phyloP scores from a whole-genome alignment of 2,888 invertebrate genomes.

The Drosophila affinis region DNA sequence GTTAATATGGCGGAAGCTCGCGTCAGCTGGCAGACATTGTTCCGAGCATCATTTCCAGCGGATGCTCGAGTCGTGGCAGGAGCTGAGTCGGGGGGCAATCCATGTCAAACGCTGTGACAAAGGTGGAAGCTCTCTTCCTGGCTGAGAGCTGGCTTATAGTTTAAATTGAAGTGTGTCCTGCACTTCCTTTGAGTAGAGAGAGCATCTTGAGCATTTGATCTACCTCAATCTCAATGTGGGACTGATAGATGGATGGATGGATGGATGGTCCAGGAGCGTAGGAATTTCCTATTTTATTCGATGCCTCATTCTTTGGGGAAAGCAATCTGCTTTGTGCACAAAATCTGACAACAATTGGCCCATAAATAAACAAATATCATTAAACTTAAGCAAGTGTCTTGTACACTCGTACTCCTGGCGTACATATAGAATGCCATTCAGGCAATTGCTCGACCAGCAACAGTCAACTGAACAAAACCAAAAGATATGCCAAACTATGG shows the following conservation, averaged over 20 bases:
- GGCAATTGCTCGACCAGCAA: conserved; percentile 65
- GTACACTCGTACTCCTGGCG: conserved; percentile 1
- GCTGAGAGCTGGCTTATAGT: conserved; percentile 49
- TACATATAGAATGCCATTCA: conserved; percentile 63
- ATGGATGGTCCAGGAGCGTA: neutral
- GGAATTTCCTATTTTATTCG: conserved; percentile 2
- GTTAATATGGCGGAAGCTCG: conserved; percentile 54
- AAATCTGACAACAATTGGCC: conserved; percentile 49
- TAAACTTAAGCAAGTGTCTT: conserved; percentile 60
- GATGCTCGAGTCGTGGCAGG: conserved; percentile 32
- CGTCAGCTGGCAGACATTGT: conserved; percentile 68
- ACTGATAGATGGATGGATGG: conserved; percentile 33
- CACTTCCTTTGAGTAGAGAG: conserved; percentile 28
- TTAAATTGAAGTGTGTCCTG: conserved; percentile 57
- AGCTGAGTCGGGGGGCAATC: conserved; percentile 11
- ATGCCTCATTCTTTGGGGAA: conserved; percentile 13
- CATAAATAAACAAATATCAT: conserved; percentile 68
- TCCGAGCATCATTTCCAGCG: conserved; percentile 55
- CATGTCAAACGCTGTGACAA: conserved; percentile 69
- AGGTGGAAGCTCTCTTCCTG: conserved; percentile 54
- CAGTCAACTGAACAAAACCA: conserved; percentile 67
- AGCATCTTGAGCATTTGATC: conserved; percentile 40
- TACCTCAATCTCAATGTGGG: conserved; percentile 39
- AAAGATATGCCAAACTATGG: conserved; percentile 68
- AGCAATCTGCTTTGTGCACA: conserved; percentile 36